Conservation (phyloP, 2,113 vertebrate genomes). For the Acanthisitta chloris region DNA sequence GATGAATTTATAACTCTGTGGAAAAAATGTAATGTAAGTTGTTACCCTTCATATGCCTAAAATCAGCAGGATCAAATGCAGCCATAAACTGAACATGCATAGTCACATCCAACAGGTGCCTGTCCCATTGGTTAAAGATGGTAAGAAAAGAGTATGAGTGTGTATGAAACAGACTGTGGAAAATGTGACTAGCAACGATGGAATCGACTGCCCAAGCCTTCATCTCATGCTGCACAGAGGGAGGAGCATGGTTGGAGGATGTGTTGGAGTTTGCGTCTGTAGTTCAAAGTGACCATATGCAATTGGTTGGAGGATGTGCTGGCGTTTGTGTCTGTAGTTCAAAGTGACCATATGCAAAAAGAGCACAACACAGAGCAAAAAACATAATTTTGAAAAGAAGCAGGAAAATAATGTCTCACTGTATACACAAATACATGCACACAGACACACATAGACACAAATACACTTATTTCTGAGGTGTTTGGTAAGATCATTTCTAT, state of each 20-base stretch:
- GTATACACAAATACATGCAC: neutral
- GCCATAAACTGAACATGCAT: neutral
- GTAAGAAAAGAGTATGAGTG: neutral
- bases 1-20: conserved; percentile 82
- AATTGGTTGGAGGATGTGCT: too few species aligned
- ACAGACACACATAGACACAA: too few species aligned
- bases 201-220: neutral
- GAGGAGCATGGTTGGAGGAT: neutral
- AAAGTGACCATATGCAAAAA: neutral
- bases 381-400: neutral
- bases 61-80: neutral
- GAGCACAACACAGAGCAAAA: neutral
- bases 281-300: neutral
- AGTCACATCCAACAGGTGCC: neutral
- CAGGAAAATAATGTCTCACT: neutral
- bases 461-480: neutral
- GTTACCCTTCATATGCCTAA: neutral
- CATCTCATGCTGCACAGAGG: neutral
- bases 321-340: neutral
- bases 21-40: conserved; percentile 81
- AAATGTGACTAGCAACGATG: neutral
- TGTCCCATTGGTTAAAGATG: neutral
- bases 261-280: neutral
- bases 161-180: neutral
- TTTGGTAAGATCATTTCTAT: neutral